Evolutionary conservation across 2,888 invertebrate genomes (phyloP).

Genomic region (Bellardia pandia): DNA sequence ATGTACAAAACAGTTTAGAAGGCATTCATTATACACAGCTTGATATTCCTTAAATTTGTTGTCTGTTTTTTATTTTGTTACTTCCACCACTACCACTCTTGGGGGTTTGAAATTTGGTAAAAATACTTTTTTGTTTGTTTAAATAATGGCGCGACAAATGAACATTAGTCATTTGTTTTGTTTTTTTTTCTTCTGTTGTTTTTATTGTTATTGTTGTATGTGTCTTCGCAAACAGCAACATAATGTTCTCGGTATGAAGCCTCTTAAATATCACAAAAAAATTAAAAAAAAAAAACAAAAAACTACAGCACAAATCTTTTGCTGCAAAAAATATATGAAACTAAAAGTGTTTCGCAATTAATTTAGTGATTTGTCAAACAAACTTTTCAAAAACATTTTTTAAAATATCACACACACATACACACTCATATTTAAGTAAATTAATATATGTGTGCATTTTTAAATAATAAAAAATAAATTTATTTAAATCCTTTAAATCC

Average conservation of each 20-base stretch:
- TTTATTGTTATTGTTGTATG: neutral
- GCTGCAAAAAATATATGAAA: slow-evolving; percentile 35
- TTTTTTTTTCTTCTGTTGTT: neutral
- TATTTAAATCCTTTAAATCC: slow-evolving; percentile 69
- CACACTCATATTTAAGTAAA: neutral
- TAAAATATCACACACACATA: slow-evolving; percentile 18
- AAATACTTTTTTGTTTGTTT: slow-evolving; percentile 19
- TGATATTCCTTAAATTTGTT: slow-evolving; percentile 51
- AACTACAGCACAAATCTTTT: neutral
- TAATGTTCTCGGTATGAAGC: slow-evolving; percentile 70
- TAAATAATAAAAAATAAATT: slow-evolving; percentile 56
- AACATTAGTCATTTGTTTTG: slow-evolving; percentile 71
- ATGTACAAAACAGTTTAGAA: slow-evolving; percentile 23
- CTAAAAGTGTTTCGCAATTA: slow-evolving; percentile 75
- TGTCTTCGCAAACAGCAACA: slow-evolving; percentile 46
- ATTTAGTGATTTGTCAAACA: slow-evolving; percentile 75
- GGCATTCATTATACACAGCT: slow-evolving; percentile 42
- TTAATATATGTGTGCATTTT: slow-evolving; percentile 12
- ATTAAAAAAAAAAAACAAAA: slow-evolving; percentile 18
- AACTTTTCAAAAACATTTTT: slow-evolving; percentile 67
- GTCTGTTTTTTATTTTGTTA: slow-evolving; percentile 11
- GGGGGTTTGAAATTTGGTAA: slow-evolving; percentile 60
- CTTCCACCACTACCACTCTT: slow-evolving; percentile 42
- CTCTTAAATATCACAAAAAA: slow-evolving; percentile 63
- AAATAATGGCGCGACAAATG: slow-evolving; percentile 70